Percentiles rank a stretch among this genome's conserved stretches.
These are phyloP conservation scores for Onthophagus taurus DNA, from an alignment of 1,140 invertebrate species.

Conservation along the genomic window DNA sequence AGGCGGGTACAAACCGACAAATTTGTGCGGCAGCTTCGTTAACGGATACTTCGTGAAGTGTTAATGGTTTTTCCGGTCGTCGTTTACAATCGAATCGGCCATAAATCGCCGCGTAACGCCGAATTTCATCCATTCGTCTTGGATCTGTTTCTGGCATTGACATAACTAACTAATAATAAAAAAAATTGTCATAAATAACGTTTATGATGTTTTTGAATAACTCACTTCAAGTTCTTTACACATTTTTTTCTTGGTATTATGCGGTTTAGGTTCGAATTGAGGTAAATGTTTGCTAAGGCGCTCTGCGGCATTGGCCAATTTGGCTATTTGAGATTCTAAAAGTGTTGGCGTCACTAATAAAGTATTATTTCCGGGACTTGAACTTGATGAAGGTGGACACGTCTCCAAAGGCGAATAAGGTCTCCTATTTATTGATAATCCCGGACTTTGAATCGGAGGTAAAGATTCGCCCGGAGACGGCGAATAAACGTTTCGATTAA, in stretches of 20 bases:
- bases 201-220: constrained; percentile 9
- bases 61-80: constrained; percentile 90
- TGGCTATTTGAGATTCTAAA: constrained; percentile 72
- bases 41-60: constrained; percentile 91
- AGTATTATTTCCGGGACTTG: constrained; percentile 46
- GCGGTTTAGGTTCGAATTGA: constrained; percentile 76
- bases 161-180: constrained; percentile 59
- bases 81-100: constrained; percentile 93
- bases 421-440: constrained; percentile 24
- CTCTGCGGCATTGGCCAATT: constrained; percentile 73
- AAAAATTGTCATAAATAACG: background rate
- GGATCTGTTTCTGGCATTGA: constrained; percentile 83
- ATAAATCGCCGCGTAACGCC: constrained; percentile 94
- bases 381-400: constrained; percentile 44
- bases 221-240: constrained; percentile 82
- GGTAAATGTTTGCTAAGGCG: constrained; percentile 74
- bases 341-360: constrained; percentile 67
- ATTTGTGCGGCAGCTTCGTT: constrained; percentile 97
- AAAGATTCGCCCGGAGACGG: constrained; percentile 42
- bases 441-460: constrained; percentile 29
- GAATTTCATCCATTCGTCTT: constrained; percentile 81
- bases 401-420: constrained; percentile 46
- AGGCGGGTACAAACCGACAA: constrained; percentile 77
- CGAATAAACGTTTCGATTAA: constrained; percentile 43
- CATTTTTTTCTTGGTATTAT: constrained; percentile 86